Conservation (phyloP, 2,113 vertebrate species). For the Xerus inauris region DNA sequence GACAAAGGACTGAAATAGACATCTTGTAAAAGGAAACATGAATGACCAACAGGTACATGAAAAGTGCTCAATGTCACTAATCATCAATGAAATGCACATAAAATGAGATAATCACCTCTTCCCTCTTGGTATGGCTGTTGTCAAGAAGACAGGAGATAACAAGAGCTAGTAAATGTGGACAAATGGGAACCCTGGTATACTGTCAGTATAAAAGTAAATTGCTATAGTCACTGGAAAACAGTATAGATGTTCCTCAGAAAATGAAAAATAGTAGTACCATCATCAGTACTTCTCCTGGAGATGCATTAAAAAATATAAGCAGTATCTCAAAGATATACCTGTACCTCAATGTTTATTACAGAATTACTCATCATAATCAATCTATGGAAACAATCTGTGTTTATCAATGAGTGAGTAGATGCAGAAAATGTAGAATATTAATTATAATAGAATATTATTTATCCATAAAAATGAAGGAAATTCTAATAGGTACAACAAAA, state of each 20-base stretch:
- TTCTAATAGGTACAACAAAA: background rate
- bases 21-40: background rate
- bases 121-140: background rate
- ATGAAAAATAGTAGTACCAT: background rate
- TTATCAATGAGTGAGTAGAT: background rate
- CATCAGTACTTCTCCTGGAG: background rate
- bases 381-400: background rate
- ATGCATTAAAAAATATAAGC: background rate
- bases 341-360: background rate
- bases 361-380: background rate
- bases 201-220: background rate
- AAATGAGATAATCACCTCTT: too few relatives aligned
- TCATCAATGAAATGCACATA: background rate
- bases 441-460: background rate
- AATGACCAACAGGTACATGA: too few relatives aligned
- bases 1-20: background rate
- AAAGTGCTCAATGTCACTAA: background rate
- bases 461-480: background rate
- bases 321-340: background rate
- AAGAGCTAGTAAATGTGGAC: background rate
- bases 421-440: background rate
- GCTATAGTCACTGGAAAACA: background rate
- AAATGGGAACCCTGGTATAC: background rate
- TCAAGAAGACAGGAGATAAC: background rate
- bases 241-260: background rate